Conservation (phyloP, 2,797 vertebrate genomes). For the Harpagifer antarcticus region DNA sequence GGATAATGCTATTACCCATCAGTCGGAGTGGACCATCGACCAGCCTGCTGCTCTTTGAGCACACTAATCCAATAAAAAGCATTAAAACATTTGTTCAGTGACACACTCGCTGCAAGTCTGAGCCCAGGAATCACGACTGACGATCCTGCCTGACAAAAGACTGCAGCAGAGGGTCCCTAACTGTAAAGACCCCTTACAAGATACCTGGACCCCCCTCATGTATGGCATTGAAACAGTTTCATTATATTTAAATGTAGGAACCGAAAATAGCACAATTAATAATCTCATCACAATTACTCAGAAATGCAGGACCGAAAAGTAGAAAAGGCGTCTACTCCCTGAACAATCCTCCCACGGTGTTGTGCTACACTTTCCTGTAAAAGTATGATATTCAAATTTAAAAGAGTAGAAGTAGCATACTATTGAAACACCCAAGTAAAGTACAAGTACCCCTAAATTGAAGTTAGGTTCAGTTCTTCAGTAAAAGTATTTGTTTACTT, state of each 20-base stretch:
- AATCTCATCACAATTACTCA: neutral
- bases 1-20: constrained; percentile 84
- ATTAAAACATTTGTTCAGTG: constrained; percentile 87
- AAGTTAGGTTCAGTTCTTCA: neutral
- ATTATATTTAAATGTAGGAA: neutral
- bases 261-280: neutral
- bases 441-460: no score
- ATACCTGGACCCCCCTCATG: neutral
- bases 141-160: neutral
- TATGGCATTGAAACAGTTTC: neutral
- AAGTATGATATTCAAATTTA: neutral
- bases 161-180: no score
- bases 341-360: neutral
- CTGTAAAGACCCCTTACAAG: no score
- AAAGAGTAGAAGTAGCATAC: neutral
- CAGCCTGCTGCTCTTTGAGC: constrained; percentile 77
- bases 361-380: no score
- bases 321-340: neutral
- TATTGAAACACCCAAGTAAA: neutral
- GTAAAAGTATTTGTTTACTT: no score
- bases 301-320: neutral
- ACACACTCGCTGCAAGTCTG: constrained; percentile 76
- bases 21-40: constrained; percentile 83
- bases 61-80: constrained; percentile 85
- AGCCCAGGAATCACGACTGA: constrained; percentile 42